phyloP scores from a whole-genome alignment of 2,113 vertebrate genomes.

The Pomatorhinus ruficollis region DNA sequence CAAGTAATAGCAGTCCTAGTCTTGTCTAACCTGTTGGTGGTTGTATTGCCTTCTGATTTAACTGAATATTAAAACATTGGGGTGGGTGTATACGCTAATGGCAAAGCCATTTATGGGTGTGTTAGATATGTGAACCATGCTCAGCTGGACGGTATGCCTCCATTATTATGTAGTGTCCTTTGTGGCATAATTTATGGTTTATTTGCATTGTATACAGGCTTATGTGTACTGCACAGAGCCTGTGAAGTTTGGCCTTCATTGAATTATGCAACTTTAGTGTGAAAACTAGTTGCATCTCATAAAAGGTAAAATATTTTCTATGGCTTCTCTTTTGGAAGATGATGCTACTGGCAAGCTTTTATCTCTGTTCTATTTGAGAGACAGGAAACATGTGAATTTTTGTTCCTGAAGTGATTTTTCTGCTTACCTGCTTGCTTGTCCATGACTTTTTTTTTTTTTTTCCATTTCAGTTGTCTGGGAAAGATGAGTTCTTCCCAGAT shows the following conservation, averaged over 20 bases:
- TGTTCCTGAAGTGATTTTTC: neutral
- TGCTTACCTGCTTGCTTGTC: neutral
- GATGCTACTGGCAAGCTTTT: neutral
- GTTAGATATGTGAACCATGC: neutral
- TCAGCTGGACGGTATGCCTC: neutral
- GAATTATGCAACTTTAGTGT: neutral
- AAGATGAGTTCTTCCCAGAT: neutral
- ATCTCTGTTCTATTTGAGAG: neutral
- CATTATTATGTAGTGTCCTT: neutral
- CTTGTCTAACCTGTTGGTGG: neutral
- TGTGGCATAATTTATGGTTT: neutral
- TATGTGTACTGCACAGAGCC: neutral
- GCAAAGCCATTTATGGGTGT: rapidly evolving
- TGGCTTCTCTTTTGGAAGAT: neutral
- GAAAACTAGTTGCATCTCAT: neutral
- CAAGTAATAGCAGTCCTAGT: neutral
- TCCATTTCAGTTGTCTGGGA: neutral
- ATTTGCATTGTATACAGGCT: neutral
- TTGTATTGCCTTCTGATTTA: neutral
- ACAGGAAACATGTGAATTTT: neutral
- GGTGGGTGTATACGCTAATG: neutral
- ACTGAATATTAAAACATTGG: neutral
- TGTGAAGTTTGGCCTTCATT: neutral
- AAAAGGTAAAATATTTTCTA: neutral
- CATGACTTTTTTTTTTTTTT: neutral